Conservation (phyloP, 2,888 invertebrate species). For the Matsumyia berberina region DNA sequence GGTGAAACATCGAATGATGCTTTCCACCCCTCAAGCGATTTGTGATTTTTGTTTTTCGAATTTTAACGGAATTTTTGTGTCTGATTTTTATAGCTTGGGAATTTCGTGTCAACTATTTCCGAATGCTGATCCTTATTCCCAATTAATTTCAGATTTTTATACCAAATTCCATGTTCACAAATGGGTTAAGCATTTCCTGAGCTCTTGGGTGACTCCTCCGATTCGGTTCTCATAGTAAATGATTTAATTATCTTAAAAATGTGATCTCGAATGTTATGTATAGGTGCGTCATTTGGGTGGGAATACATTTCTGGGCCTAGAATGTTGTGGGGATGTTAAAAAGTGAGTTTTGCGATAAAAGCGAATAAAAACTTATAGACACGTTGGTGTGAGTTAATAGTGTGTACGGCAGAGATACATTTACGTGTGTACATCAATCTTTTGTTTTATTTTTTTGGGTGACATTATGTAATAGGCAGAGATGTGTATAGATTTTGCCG, state of each 20-base stretch:
- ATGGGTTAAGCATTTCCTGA: not conserved
- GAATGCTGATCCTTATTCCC: not conserved
- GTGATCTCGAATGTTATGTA: conserved; percentile 21
- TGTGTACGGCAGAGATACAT: conserved; percentile 2
- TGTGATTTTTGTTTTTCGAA: conserved; percentile 26
- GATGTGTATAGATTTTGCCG: not conserved
- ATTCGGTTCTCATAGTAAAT: not conserved
- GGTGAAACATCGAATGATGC: conserved; percentile 23
- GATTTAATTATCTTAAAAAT: conserved; percentile 36
- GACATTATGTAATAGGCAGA: not conserved
- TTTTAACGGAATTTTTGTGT: conserved; percentile 27
- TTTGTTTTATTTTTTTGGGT: not conserved
- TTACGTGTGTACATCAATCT: too few relatives aligned
- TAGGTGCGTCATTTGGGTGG: conserved; percentile 20
- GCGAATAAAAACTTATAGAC: conserved; percentile 4
- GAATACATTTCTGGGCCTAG: conserved; percentile 1
- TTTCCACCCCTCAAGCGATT: conserved; percentile 8
- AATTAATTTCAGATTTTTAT: not conserved
- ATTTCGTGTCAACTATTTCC: not conserved
- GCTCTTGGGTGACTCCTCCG: not conserved
- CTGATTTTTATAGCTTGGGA: not conserved
- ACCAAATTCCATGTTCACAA: not conserved
- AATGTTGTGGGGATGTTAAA: conserved; percentile 5
- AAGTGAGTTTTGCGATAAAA: conserved; percentile 11
- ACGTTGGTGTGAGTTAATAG: conserved; percentile 14